Evolutionary conservation across 37 sponge, comb jelly and placozoan species (phyloP).

Genomic region (Ianthella basta): DNA sequence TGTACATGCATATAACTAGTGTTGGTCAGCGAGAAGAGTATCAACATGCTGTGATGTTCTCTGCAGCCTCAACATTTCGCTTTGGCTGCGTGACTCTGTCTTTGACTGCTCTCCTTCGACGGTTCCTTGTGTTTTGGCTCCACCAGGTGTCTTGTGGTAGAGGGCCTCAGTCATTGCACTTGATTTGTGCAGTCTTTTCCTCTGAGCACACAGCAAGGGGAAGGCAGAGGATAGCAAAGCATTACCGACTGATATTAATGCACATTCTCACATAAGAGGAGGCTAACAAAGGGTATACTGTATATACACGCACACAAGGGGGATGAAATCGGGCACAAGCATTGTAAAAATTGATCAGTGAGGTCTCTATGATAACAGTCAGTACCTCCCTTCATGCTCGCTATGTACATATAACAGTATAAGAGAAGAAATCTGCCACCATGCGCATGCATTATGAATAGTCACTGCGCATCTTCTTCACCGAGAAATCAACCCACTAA

Average conservation of each 20-base stretch:
- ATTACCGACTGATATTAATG: neutral
- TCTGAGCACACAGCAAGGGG: neutral
- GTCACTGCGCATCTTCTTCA: too few species aligned
- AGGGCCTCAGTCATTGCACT: slow-evolving; percentile 5
- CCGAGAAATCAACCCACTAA: too few species aligned
- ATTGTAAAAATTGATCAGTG: too few species aligned
- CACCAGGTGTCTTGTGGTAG: neutral
- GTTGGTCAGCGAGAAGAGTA: neutral
- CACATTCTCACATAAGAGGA: neutral
- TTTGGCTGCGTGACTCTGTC: neutral
- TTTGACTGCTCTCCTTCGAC: neutral
- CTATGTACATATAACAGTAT: too few species aligned
- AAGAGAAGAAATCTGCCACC: too few species aligned
- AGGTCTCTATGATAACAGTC: too few species aligned
- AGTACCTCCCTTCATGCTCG: too few species aligned
- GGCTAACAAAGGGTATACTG: neutral
- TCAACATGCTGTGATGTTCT: slow-evolving; percentile 10
- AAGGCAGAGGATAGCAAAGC: neutral
- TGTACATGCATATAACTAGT: neutral
- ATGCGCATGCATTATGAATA: too few species aligned
- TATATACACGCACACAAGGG: neutral
- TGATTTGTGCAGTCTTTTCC: slow-evolving; percentile 14
- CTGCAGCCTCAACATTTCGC: slow-evolving; percentile 9
- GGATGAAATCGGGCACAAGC: too few species aligned
- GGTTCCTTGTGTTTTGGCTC: neutral